Base-by-base conservation (phyloP, 2,888 invertebrate genomes). In the Agrotis puta region DNA sequence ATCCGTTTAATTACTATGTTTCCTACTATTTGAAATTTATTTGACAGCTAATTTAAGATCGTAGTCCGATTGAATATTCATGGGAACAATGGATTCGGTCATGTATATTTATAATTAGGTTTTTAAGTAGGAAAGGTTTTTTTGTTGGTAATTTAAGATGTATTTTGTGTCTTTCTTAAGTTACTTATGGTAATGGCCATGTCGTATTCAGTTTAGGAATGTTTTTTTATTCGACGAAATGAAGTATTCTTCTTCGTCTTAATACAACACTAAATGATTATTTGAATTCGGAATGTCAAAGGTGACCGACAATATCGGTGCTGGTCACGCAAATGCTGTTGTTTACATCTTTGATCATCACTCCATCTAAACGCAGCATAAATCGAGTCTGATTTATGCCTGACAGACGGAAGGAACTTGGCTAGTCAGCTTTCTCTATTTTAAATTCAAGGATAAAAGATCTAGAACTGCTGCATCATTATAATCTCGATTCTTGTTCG, bases 1-100 rank as follows among this genome's bases (percentile, higher is more conserved):
- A 86, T 82, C 86, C 72, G 82, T 86, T 86, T 85, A 85, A 86
- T 85, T 83, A 83, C 74, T 68, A 69, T 70, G 81, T 82, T 82
- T 80, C 64, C 79, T 84, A 78, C 74, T 74, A 78, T 82, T 77
- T 76, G 58, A 74, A 81, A 84, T 84, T 83, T 85, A 84, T 85
- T 86, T 84, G 85, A 82, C 83, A 82, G 79, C 68, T 78, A 77
- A 80, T 84, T 85, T 80, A 72, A 70, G 64, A 79, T 57, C 51
- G 81, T 69, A 50, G 43, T 6, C 2, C 53, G 58, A 83, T 80
- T 77, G 71, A 79, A 79, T 79, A 82, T 80, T 80, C 82, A 74
- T 81, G 75, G 83, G 51, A 77, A 84, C 83, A 83, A 76, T 85
- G 64, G 74, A 79, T 68, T 76, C 64, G 57, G 68, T 77, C 73